Evolutionary conservation across 2,888 invertebrate species (phyloP).

Genomic region (Zootermopsis nevadensis): DNA sequence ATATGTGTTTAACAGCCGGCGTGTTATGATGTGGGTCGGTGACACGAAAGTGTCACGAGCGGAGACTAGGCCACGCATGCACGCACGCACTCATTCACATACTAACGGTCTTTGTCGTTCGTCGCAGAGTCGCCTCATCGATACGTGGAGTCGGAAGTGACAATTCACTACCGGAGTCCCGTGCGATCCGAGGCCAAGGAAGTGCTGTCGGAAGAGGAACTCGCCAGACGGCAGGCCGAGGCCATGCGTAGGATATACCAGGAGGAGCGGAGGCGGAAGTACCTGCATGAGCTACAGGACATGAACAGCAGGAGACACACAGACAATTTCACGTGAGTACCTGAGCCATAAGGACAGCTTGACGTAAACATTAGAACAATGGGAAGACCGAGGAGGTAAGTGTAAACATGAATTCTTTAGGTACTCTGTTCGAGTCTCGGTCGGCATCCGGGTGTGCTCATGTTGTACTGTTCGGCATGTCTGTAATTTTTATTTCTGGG

Average conservation of each 20-base stretch:
- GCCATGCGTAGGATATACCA: conserved; percentile 91
- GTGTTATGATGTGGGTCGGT: no score
- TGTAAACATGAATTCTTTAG: no score
- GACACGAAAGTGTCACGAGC: no score
- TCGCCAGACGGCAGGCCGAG: conserved; percentile 87
- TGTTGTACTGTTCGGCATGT: no score
- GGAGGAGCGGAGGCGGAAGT: conserved; percentile 89
- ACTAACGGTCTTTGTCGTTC: background rate
- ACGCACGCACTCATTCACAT: background rate
- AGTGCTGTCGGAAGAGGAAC: conserved; percentile 83
- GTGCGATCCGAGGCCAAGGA: conserved; percentile 89
- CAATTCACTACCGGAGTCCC: conserved; percentile 92
- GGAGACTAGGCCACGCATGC: no score
- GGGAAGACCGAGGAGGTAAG: no score
- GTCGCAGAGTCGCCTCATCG: conserved; percentile 83
- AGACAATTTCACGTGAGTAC: conserved; percentile 85
- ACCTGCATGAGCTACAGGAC: conserved; percentile 92
- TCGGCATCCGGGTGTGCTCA: no score
- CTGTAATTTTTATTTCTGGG: no score
- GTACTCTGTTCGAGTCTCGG: no score
- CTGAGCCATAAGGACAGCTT: no score
- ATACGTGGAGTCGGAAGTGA: conserved; percentile 93
- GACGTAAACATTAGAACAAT: no score
- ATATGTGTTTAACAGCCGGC: no score
- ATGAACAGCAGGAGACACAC: conserved; percentile 94